Base-by-base conservation (phyloP, 1,140 invertebrate species). In the Spodoptera frugiperda region DNA sequence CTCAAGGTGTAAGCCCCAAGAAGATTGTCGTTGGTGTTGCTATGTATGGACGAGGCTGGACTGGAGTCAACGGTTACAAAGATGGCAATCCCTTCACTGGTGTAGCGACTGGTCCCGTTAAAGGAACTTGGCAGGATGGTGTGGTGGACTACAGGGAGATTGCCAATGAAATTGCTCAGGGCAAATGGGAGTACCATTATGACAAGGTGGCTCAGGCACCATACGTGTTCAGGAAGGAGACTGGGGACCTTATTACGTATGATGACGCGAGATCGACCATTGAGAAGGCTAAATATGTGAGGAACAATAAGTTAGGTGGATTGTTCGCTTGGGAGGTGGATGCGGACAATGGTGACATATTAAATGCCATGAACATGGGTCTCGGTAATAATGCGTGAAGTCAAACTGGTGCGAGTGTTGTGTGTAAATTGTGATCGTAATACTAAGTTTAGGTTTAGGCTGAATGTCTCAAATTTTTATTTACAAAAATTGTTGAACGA, bases 311-410 rank as follows among this genome's bases (percentile, higher is more conserved):
- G 70, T 83, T 93, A 1, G 92, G 92, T 11, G 92, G 92, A 39
- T 76, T 93, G 21, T 93, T 93, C 63, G 91, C 92, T 39, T 93
- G 92, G 92, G 92, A 93, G 84, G 88, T 93, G 3, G 92, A 93
- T 51, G 92, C 92, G 0, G 92, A 93, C 67, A 92, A 92, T 77
- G 92, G 92, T 46, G 91, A 92, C 59, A 83, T 93, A 30, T 77
- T 92, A 12, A 93, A 93, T 59, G 88, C 88, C n/a, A 93, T 93
- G 92, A 93, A 93, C 73, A 91, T 91, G 87, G 92, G 90, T 30
- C 82, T 93, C 1, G 92, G 92, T 0, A 93, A 93, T 63, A 91
- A 80, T 83, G 82, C 87, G 59, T 89, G 87, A 83, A 25, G 87
- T 51, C 63, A 79, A 67, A 55, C 44, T 53, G 30, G 39, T 63